Conservation (phyloP, 1,140 invertebrate species). For the Cepaea nemoralis region DNA sequence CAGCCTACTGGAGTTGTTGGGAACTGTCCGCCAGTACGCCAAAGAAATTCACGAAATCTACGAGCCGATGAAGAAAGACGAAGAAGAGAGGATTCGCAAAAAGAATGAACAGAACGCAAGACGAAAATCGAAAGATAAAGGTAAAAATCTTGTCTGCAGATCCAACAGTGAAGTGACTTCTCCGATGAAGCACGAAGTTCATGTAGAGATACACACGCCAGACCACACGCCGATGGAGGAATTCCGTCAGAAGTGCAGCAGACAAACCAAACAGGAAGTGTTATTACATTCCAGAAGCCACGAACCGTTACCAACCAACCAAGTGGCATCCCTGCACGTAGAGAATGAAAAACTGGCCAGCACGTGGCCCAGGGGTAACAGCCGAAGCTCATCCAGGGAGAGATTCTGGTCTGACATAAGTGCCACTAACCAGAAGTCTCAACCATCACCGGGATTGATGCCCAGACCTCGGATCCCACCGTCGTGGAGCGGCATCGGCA, state of each 20-base stretch:
- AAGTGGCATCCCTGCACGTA: conserved; percentile 22
- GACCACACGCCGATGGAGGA: neutral
- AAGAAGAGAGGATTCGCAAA: conserved; percentile 23
- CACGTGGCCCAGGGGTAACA: conserved; percentile 35
- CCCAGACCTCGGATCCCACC: conserved; percentile 1
- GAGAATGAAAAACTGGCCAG: conserved; percentile 39
- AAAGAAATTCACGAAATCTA: conserved; percentile 39
- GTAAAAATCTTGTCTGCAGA: neutral
- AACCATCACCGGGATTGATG: neutral
- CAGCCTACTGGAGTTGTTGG: conserved; percentile 23
- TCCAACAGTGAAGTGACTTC: neutral
- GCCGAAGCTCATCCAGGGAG: neutral
- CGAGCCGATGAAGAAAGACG: conserved; percentile 27
- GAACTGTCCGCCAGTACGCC: conserved; percentile 35
- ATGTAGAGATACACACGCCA: conserved; percentile 26
- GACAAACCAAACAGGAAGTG: neutral
- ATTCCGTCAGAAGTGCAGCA: neutral
- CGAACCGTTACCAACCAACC: conserved; percentile 4
- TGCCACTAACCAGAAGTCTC: neutral
- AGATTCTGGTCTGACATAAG: neutral
- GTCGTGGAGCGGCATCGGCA: neutral
- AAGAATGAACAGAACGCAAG: conserved; percentile 1
- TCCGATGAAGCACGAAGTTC: conserved; percentile 29
- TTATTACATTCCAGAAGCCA: neutral
- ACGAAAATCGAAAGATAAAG: neutral